Conservation (phyloP, 2,888 invertebrate species). For the Plusia festucae region DNA sequence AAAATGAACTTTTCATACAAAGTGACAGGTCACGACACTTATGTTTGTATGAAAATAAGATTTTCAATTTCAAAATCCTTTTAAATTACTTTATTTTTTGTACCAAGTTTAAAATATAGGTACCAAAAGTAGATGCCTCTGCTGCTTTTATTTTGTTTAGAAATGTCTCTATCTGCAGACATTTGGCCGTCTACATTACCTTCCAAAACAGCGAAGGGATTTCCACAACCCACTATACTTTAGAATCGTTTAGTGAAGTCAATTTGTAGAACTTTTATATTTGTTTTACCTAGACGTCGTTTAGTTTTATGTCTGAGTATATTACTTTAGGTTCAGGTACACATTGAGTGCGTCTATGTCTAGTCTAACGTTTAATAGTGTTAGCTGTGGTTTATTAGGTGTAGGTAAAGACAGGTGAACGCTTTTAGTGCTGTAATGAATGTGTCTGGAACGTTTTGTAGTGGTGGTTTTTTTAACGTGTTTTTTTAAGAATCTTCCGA, state of each 20-base stretch:
- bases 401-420: not conserved
- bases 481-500: not conserved
- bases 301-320: constrained; percentile 24
- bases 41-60: too few species aligned
- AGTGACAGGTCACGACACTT: too few species aligned
- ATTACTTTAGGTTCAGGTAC: constrained; percentile 11
- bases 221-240: not conserved
- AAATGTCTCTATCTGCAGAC: not conserved
- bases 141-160: not conserved
- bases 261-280: constrained; percentile 20
- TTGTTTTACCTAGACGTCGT: constrained; percentile 33
- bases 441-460: not conserved
- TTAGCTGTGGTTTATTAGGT: constrained; percentile 1
- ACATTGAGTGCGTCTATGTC: not conserved
- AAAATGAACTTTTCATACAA: too few species aligned
- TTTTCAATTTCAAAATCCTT: too few species aligned
- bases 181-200: not conserved
- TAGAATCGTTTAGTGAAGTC: constrained; percentile 8
- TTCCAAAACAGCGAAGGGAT: not conserved
- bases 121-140: too few species aligned
- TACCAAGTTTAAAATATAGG: too few species aligned
- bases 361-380: not conserved
- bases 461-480: not conserved
- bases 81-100: too few species aligned
- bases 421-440: not conserved